These are phyloP conservation scores for Nymphalis polychloros DNA, from an alignment of 2,888 invertebrate genomes.

Conservation along the genomic window DNA sequence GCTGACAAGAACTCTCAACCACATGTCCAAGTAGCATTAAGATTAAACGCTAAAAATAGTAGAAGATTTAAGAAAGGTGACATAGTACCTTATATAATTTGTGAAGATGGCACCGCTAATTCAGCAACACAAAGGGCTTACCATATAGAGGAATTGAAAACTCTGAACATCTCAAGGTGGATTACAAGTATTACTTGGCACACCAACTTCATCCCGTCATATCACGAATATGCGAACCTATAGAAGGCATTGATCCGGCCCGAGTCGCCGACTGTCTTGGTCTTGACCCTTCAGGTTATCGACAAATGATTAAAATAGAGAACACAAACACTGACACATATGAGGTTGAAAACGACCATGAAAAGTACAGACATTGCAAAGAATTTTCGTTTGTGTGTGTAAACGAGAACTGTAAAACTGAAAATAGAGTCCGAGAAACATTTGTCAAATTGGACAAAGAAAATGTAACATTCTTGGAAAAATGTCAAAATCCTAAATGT, in stretches of 20 bases:
- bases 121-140: slow-evolving; percentile 95
- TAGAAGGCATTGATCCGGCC: slow-evolving; percentile 95
- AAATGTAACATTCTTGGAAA: slow-evolving; percentile 82
- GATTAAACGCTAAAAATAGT: slow-evolving; percentile 90
- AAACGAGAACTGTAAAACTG: slow-evolving; percentile 80
- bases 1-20: slow-evolving; percentile 90
- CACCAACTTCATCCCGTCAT: slow-evolving; percentile 99
- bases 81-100: slow-evolving; percentile 97
- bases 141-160: slow-evolving; percentile 94
- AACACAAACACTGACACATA: slow-evolving; percentile 68
- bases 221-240: slow-evolving; percentile 95
- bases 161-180: slow-evolving; percentile 86
- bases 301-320: slow-evolving; percentile 72
- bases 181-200: slow-evolving; percentile 94
- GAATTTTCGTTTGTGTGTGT: slow-evolving; percentile 86
- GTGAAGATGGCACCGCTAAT: slow-evolving; percentile 91
- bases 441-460: slow-evolving; percentile 70
- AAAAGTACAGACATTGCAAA: slow-evolving; percentile 82
- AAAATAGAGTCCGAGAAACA: slow-evolving; percentile 78
- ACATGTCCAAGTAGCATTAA: slow-evolving; percentile 92
- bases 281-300: slow-evolving; percentile 81
- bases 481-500: slow-evolving; percentile 89
- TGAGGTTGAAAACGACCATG: slow-evolving; percentile 75
- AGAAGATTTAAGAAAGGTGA: slow-evolving; percentile 95
- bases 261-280: slow-evolving; percentile 95